Evolutionary conservation across 2,113 vertebrate species (phyloP), one percentile per base, ranked within the genome.

Genomic region (Asarcornis scutulata): DNA sequence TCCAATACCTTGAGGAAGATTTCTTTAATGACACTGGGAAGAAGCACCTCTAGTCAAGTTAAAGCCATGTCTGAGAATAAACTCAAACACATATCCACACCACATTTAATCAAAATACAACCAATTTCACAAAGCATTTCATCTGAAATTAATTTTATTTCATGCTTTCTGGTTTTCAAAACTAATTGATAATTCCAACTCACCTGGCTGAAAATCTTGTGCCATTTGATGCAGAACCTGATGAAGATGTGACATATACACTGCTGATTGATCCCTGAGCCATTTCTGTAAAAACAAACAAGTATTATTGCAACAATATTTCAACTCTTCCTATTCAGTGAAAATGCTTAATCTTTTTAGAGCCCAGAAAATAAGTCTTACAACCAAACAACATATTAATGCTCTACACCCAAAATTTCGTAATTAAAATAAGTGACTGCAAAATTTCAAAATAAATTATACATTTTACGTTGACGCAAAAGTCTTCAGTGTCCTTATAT

Each of bases 231-330:
- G 99, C 98, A 48, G 99, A 98, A 31, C 98, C 98, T 80, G 98
- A 98, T 7, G 99, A 98, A 86, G 97, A 97, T 11, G 98, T 97
- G 98, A 99, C 98, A 97, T 99, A 99, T 60, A 99, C 98, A 74
- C 98, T 99, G 96, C 98, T 99, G 93, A 99, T 98, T 78, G 99
- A 98, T 90, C 99, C 99, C 97, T 99, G 99, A 97, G 99, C 99
- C 99, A 99, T 99, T 98, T 99, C 99, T 99, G 97, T 15, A 85
- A 91, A 94, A 95, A 94, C 2, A 31, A 86, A 95, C 42, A 74
- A 48, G 59, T 63, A 66, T 29, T 22, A 73, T 29, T 22, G 81
- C 34, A 82, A 63, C 15, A 77, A 29, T 23, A 53, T 38, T 73
- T 67, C 68, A 9, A 82, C 20, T 14, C 13, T 38, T 4, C 40